Evolutionary conservation across 2,888 invertebrate genomes (phyloP).

Genomic region (Hartigia nigra): DNA sequence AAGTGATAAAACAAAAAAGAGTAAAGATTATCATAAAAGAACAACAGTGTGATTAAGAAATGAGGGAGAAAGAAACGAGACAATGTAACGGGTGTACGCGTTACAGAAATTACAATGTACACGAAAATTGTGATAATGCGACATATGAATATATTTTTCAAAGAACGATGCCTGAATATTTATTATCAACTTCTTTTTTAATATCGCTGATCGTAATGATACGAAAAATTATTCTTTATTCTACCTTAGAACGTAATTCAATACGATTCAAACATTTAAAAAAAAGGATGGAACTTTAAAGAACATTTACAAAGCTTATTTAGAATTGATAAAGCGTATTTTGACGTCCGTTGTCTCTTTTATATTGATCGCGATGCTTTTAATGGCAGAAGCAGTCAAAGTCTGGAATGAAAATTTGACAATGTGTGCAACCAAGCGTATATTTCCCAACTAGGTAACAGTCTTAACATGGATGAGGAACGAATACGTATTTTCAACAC

Average conservation of each 20-base stretch:
- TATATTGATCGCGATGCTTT: background rate
- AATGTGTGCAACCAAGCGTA: background rate
- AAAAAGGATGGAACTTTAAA: background rate
- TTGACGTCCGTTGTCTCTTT: background rate
- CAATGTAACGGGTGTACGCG: slow-evolving; percentile 3
- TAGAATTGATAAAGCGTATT: background rate
- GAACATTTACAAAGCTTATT: background rate
- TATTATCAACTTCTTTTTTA: background rate
- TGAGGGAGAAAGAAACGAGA: background rate
- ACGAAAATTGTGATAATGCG: slow-evolving; percentile 44
- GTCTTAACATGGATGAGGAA: background rate
- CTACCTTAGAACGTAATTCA: background rate
- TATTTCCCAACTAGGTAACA: background rate
- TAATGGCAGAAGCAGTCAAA: background rate
- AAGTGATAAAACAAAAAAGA: background rate
- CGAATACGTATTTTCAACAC: background rate
- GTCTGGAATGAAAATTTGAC: background rate
- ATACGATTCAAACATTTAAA: background rate
- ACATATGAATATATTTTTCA: slow-evolving; percentile 50
- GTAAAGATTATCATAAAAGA: background rate
- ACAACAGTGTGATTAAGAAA: background rate
- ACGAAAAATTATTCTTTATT: background rate
- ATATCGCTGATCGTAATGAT: background rate
- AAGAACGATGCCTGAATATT: slow-evolving; percentile 9
- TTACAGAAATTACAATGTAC: slow-evolving; percentile 33